Base-by-base conservation (phyloP, 1,140 invertebrate species). In the Pseudomyrmex flavicornis region DNA sequence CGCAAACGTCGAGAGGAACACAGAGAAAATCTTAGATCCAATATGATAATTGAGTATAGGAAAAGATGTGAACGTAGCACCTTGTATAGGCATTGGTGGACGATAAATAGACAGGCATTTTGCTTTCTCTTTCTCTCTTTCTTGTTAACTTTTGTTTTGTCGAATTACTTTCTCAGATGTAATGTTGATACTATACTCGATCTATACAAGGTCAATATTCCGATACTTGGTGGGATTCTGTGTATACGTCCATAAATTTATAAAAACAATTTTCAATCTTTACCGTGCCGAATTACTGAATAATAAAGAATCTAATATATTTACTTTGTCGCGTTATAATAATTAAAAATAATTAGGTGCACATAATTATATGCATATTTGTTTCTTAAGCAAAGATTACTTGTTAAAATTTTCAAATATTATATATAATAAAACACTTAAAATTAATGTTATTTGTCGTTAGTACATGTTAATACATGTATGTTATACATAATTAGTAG, bases 21-120 rank as follows among this genome's bases (percentile, higher is more conserved):
- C 72, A 83, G 72, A 74, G 68, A 75, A 89, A 90, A 90, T 88
- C 86, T 75, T 84, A 88, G 90, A 90, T 82, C 87, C 89, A 88
- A 91, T 91, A 91, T 91, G 90, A 91, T 91, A 91, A 91, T 91
- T 85, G 90, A 91, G 88, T 85, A 88, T 87, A 86, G 86, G 88
- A 90, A 91, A 88, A 86, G 87, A 90, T 89, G 89, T 82, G 87
- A 91, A 88, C 89, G 66, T 90, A 87, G 90, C 90, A 91, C 89
- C 90, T 91, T 89, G 87, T 90, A 35, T 7, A 85, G 79, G 69
- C 85, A 82, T 87, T 76, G 62, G 54, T 75, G 5, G 0, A 35
- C 35, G 5, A 35, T 35, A 35, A 35, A 35, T 35, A 83, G 83
- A 46, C 35, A 52, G 56, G 44, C 66, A 77, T 54, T 85, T 85